phyloP scores from a whole-genome alignment of 2,113 vertebrate species.

The Prochilodus magdalenae region DNA sequence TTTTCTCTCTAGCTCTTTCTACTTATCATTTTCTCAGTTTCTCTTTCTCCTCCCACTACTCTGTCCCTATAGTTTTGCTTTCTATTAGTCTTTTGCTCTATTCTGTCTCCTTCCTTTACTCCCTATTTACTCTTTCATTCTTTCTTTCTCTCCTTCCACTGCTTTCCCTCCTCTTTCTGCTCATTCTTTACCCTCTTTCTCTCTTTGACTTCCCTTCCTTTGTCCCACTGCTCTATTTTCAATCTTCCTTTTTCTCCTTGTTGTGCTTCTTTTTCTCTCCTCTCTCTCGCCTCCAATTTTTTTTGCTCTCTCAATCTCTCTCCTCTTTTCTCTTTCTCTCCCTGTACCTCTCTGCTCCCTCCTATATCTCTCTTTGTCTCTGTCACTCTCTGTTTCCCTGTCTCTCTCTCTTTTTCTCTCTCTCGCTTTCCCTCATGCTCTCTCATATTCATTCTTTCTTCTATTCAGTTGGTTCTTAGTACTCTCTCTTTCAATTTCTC shows the following conservation, averaged over 20 bases:
- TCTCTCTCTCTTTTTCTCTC: constrained; percentile 44
- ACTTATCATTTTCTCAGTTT: constrained; percentile 52
- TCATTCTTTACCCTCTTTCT: constrained; percentile 50
- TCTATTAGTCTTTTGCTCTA: neutral
- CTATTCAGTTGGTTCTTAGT: constrained; percentile 32
- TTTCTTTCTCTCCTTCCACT: constrained; percentile 47
- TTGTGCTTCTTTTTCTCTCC: neutral
- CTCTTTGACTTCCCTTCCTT: constrained; percentile 1
- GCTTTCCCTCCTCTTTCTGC: neutral
- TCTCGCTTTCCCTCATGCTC: constrained; percentile 54
- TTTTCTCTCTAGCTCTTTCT: constrained; percentile 43
- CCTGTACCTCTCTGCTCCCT: constrained; percentile 8
- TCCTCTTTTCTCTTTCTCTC: constrained; percentile 47
- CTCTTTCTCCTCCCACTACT: constrained; percentile 7
- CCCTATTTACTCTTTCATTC: constrained; percentile 30
- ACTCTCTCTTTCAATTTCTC: neutral
- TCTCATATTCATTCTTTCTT: constrained; percentile 14
- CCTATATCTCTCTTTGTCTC: neutral
- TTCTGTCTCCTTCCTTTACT: constrained; percentile 47
- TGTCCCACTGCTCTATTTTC: constrained; percentile 47
- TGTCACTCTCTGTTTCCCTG: neutral
- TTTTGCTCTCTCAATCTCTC: neutral
- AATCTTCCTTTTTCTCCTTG: constrained; percentile 52
- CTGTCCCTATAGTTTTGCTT: constrained; percentile 47
- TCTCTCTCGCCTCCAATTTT: constrained; percentile 54